Conservation (phyloP, 2,113 vertebrate species). For the Prionailurus viverrinus region DNA sequence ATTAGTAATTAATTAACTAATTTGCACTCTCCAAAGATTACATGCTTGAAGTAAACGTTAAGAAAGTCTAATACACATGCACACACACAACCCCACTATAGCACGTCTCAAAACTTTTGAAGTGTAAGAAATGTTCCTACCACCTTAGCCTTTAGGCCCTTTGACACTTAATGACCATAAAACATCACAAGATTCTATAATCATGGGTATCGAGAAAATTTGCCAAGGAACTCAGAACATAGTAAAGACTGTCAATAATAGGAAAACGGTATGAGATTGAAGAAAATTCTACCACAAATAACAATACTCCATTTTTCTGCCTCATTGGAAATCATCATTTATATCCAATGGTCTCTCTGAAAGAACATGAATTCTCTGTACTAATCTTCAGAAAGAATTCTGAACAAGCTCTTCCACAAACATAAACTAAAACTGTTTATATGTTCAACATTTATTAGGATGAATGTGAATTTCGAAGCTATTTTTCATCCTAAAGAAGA, state of each 20-base stretch:
- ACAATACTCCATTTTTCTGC: slow-evolving; percentile 18
- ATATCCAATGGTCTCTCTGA: slow-evolving; percentile 15
- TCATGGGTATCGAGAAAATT: neutral
- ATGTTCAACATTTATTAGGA: slow-evolving; percentile 57
- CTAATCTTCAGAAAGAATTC: slow-evolving; percentile 58
- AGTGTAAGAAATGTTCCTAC: neutral
- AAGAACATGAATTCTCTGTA: slow-evolving; percentile 56
- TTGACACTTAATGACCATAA: neutral
- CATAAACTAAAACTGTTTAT: slow-evolving; percentile 44
- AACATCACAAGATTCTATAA: slow-evolving; percentile 15
- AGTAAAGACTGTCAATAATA: neutral
- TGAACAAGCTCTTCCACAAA: slow-evolving; percentile 22
- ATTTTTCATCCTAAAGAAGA: slow-evolving; percentile 70
- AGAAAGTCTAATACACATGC: neutral
- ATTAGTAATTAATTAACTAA: slow-evolving; percentile 1
- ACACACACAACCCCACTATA: neutral
- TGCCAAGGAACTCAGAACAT: neutral
- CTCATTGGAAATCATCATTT: slow-evolving; percentile 54
- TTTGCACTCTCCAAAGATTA: slow-evolving; percentile 36
- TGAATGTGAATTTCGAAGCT: slow-evolving; percentile 51
- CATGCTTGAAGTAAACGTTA: neutral
- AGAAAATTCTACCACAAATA: slow-evolving; percentile 28
- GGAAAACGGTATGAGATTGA: neutral
- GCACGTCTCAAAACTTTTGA: slow-evolving; percentile 1
- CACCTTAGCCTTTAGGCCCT: neutral